Evolutionary conservation across 2,888 invertebrate genomes (phyloP), one percentile per base, ranked within the genome.

Genomic region (Calliscelio sp.): DNA sequence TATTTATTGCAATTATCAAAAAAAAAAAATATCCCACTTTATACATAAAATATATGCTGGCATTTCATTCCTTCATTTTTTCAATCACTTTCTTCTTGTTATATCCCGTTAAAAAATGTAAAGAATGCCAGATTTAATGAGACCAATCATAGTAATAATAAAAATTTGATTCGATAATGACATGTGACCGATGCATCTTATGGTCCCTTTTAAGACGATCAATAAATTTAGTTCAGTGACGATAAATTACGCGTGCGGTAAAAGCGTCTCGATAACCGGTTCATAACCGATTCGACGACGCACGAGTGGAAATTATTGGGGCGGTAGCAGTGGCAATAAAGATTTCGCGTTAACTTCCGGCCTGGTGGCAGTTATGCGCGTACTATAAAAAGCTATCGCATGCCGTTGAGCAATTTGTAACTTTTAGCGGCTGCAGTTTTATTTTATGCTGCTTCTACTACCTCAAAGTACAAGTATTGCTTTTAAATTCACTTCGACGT

Each of bases 281-380:
- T 74, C 77, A 82, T 77, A 73, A 73, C 71, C 68, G 68, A 79
- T 74, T 79, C 59, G 79, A 84, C 80, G 71, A 80, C 83, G 70
- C 79, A 74, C 70, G 65, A 65, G 75, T 71, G 71, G 70, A 75
- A 80, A 84, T 84, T 84, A 84, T 84, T 84, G 75, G 80, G 80
- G 79, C 71, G 75, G 79, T 75, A 84, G 79, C 75, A 75, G 16
- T 71, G 38, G 79, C 80, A 84, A 84, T 84, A 84, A 84, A 84
- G 84, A 80, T 84, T 70, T 84, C 80, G 79, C 80, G 75, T 84
- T 84, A 84, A 84, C 84, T 84, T 75, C 84, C 80, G 84, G 75
- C 79, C 70, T 75, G 51, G 59, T 79, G 79, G 79, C 75, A 84
- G 75, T 79, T 75, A 84, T 80, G 75, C 75, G 49, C 79, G 28